A percentile compares a stretch with the other conserved stretches of the same genome.
phyloP scores from a whole-genome alignment of 2,888 invertebrate species.

The Carabus problematicus region DNA sequence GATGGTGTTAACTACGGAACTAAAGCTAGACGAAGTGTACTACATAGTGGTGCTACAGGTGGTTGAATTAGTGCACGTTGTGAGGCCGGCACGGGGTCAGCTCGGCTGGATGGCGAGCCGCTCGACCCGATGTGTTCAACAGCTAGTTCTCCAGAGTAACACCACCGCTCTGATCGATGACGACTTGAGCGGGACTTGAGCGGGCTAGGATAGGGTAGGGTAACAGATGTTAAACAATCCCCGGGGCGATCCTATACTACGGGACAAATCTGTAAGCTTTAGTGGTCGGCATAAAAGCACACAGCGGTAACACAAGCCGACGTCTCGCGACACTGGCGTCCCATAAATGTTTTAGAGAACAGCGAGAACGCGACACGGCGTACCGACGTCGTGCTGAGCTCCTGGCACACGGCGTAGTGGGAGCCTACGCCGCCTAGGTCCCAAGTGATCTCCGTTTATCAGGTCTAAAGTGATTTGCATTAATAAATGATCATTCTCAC shows the following conservation, averaged over 20 bases:
- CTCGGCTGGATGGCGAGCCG: neutral
- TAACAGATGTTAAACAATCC: conserved; percentile 29
- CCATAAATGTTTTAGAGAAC: conserved; percentile 16
- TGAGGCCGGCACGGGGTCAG: conserved; percentile 10
- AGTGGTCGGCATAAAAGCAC: conserved; percentile 1
- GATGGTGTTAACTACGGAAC: too few relatives aligned
- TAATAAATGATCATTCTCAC: conserved; percentile 1
- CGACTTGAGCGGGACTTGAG: too few relatives aligned
- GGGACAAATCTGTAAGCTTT: conserved; percentile 21
- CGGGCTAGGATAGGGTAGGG: neutral
- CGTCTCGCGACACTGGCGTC: neutral
- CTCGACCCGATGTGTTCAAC: too few relatives aligned
- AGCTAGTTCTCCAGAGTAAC: too few relatives aligned
- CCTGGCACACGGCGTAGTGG: neutral
- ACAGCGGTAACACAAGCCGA: neutral
- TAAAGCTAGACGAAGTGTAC: too few relatives aligned
- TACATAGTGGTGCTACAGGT: conserved; percentile 18
- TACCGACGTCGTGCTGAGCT: neutral
- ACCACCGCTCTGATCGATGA: neutral
- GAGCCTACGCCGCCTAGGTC: neutral
- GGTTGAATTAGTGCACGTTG: conserved; percentile 19
- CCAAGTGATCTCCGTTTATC: conserved; percentile 7
- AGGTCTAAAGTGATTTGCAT: conserved; percentile 8
- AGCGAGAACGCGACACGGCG: too few relatives aligned
- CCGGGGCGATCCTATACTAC: neutral